A percentile compares a stretch with the other conserved stretches of the same genome.
Conservation (phyloP, 2,888 invertebrate genomes). For the Mythimna loreyi region DNA sequence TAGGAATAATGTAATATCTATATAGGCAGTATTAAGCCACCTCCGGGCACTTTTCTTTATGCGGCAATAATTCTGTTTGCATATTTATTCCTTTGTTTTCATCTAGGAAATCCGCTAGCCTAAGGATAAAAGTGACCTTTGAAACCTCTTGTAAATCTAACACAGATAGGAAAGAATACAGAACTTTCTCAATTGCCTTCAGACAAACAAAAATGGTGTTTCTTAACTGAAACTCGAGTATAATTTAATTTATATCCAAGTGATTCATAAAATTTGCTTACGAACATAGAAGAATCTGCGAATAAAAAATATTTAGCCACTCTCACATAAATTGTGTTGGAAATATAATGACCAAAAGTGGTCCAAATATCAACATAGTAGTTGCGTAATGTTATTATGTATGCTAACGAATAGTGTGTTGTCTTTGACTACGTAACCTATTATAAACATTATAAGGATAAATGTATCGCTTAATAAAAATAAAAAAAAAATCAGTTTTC, state of each 20-base stretch:
- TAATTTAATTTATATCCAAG: background rate
- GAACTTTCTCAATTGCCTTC: background rate
- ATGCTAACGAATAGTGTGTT: too few species aligned
- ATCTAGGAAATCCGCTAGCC: constrained; percentile 6
- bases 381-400: too few species aligned
- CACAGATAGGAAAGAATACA: background rate
- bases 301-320: background rate
- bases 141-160: background rate
- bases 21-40: constrained; percentile 1
- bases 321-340: too few species aligned
- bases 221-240: background rate
- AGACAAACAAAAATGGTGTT: background rate
- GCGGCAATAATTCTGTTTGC: constrained; percentile 27
- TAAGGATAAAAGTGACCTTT: constrained; percentile 15
- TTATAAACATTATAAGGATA: too few species aligned
- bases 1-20: constrained; percentile 11
- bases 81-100: constrained; percentile 49
- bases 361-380: too few species aligned
- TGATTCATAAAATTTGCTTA: background rate
- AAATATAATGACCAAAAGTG: too few species aligned
- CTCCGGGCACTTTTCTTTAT: constrained; percentile 9
- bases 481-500: too few species aligned
- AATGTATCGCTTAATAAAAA: too few species aligned
- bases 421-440: too few species aligned
- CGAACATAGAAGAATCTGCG: background rate